These are phyloP conservation scores for Corythucha ciliata DNA, from an alignment of 2,888 invertebrate genomes.

Conservation along the genomic window DNA sequence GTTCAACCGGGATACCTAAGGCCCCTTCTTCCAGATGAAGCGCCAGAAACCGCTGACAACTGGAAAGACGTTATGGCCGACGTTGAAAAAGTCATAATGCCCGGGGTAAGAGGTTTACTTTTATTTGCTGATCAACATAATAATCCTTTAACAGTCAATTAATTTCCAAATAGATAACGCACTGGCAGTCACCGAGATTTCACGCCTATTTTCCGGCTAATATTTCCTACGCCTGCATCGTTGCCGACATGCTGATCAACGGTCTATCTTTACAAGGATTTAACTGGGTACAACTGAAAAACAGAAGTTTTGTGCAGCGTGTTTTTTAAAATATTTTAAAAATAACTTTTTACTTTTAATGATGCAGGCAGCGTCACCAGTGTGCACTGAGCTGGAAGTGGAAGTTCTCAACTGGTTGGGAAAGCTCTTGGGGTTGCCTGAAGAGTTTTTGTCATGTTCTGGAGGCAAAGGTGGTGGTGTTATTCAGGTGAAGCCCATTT, in stretches of 20 bases:
- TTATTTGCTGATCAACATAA: too few species aligned
- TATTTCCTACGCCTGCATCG: slow-evolving; percentile 86
- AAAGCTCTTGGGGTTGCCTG: too few species aligned
- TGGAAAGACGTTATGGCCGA: slow-evolving; percentile 51
- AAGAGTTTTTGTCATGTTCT: slow-evolving; percentile 65
- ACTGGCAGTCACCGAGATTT: slow-evolving; percentile 99
- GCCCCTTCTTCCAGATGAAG: slow-evolving; percentile 46
- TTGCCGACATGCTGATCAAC: slow-evolving; percentile 88
- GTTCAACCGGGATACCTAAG: slow-evolving; percentile 54
- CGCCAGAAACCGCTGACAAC: slow-evolving; percentile 48
- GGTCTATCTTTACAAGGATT: slow-evolving; percentile 94
- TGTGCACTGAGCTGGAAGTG: too few species aligned
- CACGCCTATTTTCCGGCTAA: slow-evolving; percentile 90
- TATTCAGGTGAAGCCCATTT: slow-evolving; percentile 48
- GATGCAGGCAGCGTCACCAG: too few species aligned
- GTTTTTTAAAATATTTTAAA: too few species aligned
- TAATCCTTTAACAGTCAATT: too few species aligned
- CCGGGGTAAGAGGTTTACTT: slow-evolving; percentile 49
- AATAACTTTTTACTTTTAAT: too few species aligned
- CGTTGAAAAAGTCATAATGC: slow-evolving; percentile 54
- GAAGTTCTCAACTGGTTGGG: too few species aligned
- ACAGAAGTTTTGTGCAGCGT: too few species aligned
- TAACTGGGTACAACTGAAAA: slow-evolving; percentile 86
- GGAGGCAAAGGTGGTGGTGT: slow-evolving; percentile 76
- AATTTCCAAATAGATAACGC: slow-evolving; percentile 58